Conservation (phyloP, 2,888 invertebrate genomes). For the Pardosa pseudoannulata region DNA sequence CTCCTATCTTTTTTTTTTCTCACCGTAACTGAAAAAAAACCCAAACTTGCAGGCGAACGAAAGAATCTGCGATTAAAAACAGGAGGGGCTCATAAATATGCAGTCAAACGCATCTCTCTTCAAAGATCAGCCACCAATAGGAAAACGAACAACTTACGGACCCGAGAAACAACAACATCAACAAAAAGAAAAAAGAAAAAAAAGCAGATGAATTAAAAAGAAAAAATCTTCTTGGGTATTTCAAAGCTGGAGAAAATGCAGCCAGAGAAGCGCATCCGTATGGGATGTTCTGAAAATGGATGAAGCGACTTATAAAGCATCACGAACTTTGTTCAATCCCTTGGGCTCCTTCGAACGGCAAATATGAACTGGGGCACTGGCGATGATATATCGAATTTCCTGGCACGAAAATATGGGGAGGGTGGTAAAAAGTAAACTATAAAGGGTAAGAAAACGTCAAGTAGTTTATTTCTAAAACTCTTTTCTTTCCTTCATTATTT, state of each 20-base stretch:
- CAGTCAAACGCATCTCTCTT: slow-evolving; percentile 15
- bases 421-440: slow-evolving; percentile 14
- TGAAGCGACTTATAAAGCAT: slow-evolving; percentile 27
- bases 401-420: slow-evolving; percentile 26
- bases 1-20: neutral
- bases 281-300: slow-evolving; percentile 24
- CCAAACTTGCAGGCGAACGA: neutral
- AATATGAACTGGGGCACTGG: slow-evolving; percentile 11
- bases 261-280: neutral
- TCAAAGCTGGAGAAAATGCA: slow-evolving; percentile 6
- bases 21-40: too few relatives aligned
- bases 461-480: slow-evolving; percentile 23
- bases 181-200: neutral
- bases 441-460: slow-evolving; percentile 12
- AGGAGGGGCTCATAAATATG: slow-evolving; percentile 24
- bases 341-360: slow-evolving; percentile 20
- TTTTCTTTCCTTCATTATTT: slow-evolving; percentile 17
- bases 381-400: slow-evolving; percentile 28
- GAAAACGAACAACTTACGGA: slow-evolving; percentile 15
- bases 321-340: slow-evolving; percentile 28
- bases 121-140: slow-evolving; percentile 10
- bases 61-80: slow-evolving; percentile 27
- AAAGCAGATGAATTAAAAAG: neutral
- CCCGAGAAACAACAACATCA: neutral
- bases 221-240: slow-evolving; percentile 21